These are phyloP conservation scores for Phrynosoma blainvillii DNA, from an alignment of 2,113 vertebrate species.

Conservation along the genomic window DNA sequence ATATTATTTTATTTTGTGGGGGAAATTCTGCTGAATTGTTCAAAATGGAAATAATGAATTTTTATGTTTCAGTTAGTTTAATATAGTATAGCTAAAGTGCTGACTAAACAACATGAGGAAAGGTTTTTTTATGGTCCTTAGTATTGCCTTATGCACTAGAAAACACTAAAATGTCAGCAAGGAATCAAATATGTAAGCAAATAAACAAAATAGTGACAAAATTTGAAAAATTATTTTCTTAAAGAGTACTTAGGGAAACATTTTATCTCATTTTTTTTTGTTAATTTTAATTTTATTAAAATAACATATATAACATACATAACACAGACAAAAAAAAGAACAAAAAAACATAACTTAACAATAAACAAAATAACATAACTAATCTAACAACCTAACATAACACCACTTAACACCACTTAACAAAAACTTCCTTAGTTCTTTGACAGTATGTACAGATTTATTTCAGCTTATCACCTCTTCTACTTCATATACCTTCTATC, in stretches of 20 bases:
- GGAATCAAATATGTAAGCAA: not conserved
- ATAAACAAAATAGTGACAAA: not conserved
- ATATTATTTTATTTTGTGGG: slow-evolving; percentile 35
- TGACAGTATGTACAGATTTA: too few relatives aligned
- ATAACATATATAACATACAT: too few relatives aligned
- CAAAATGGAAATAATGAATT: slow-evolving; percentile 33
- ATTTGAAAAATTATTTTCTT: slow-evolving; percentile 13
- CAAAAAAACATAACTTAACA: too few relatives aligned
- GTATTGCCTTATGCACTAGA: not conserved
- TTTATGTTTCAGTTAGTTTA: slow-evolving; percentile 39
- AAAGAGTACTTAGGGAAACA: not conserved
- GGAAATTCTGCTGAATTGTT: slow-evolving; percentile 58
- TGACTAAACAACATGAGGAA: slow-evolving; percentile 24
- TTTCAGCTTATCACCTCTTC: too few relatives aligned
- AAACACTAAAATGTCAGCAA: slow-evolving; percentile 46
- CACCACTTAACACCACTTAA: too few relatives aligned
- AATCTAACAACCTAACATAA: too few relatives aligned
- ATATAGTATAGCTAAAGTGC: slow-evolving; percentile 45
- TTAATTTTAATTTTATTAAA: too few relatives aligned
- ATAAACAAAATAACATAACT: too few relatives aligned
- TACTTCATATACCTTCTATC: too few relatives aligned
- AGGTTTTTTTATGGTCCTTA: slow-evolving; percentile 12
- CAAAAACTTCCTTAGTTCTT: too few relatives aligned
- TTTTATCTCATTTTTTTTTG: slow-evolving; percentile 23
- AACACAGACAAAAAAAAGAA: too few relatives aligned